Evolutionary conservation across 2,888 invertebrate genomes (phyloP).

Genomic region (Choreutis nemorana): DNA sequence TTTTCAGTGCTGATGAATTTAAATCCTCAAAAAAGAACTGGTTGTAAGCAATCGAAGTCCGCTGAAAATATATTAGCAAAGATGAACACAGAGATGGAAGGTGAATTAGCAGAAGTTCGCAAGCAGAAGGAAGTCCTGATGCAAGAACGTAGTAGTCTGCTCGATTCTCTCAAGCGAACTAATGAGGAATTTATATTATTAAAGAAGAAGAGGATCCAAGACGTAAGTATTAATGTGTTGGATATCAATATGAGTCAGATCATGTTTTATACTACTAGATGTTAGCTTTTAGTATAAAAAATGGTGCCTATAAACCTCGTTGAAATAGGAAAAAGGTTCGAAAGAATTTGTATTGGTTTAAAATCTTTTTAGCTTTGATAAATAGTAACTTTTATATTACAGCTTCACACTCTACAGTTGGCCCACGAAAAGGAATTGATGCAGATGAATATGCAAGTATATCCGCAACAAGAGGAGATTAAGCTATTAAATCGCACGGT

Average conservation of each 20-base stretch:
- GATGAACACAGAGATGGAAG: constrained; percentile 48
- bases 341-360: neutral
- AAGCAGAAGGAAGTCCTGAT: constrained; percentile 54
- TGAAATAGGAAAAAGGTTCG: too few relatives aligned
- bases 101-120: constrained; percentile 42
- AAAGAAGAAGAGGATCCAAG: constrained; percentile 80
- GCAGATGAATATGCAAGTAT: constrained; percentile 69
- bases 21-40: constrained; percentile 42
- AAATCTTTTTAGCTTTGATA: constrained; percentile 3
- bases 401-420: constrained; percentile 78
- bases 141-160: constrained; percentile 61
- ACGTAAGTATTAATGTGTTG: constrained; percentile 64
- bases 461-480: constrained; percentile 66
- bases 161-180: constrained; percentile 74
- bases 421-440: constrained; percentile 77
- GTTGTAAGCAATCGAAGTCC: constrained; percentile 37
- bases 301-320: too few relatives aligned
- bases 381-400: constrained; percentile 17
- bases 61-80: constrained; percentile 43
- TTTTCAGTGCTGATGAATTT: constrained; percentile 43
- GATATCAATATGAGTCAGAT: neutral
- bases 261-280: too few relatives aligned
- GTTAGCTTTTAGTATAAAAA: too few relatives aligned
- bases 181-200: constrained; percentile 79
- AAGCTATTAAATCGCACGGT: constrained; percentile 68